phyloP scores from a whole-genome alignment of 2,797 vertebrate species.

The Sorex maritimensis region DNA sequence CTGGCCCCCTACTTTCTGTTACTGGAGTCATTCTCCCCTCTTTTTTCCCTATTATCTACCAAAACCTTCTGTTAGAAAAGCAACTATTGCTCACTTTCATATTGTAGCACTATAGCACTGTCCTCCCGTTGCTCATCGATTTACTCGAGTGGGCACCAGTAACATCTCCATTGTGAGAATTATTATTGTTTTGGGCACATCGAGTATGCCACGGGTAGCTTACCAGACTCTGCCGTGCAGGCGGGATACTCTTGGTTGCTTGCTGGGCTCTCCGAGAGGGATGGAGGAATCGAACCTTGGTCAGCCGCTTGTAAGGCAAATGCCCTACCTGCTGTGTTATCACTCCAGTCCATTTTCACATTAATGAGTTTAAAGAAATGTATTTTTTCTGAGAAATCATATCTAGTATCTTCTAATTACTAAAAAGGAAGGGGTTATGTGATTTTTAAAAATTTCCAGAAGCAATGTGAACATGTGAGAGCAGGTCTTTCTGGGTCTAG shows the following conservation, averaged over 20 bases:
- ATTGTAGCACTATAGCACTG: no score
- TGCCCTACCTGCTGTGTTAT: no score
- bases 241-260: no score
- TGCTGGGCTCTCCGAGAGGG: no score
- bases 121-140: no score
- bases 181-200: no score
- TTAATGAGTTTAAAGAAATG: constrained; percentile 44
- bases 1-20: background rate
- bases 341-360: background rate
- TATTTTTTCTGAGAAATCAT: constrained; percentile 55
- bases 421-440: background rate
- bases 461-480: background rate
- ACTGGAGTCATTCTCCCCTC: background rate
- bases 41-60: constrained; percentile 11
- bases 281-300: no score
- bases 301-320: no score
- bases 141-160: no score
- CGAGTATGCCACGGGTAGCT: no score
- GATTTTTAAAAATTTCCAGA: constrained; percentile 31
- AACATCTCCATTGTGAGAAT: no score
- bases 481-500: constrained; percentile 19
- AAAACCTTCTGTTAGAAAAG: constrained; percentile 54
- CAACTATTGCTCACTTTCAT: constrained; percentile 14
- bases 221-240: no score
- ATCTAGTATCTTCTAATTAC: constrained; percentile 37